A percentile compares a stretch with the other conserved stretches of the same genome.
Evolutionary conservation across 2,113 vertebrate genomes (phyloP).

Genomic region (Gymnorhina tibicen): DNA sequence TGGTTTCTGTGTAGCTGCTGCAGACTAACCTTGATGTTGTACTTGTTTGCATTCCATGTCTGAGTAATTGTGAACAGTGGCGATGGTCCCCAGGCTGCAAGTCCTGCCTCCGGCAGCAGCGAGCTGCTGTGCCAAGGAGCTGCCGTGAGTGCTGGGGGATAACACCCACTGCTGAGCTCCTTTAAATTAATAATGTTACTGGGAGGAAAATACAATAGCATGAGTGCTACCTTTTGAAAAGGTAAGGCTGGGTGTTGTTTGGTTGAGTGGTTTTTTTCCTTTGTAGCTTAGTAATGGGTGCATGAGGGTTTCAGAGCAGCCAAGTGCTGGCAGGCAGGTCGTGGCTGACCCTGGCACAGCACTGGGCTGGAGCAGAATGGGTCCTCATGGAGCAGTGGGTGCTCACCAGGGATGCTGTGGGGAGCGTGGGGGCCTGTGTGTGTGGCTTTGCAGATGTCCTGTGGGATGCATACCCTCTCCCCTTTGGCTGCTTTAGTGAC

Average conservation of each 20-base stretch:
- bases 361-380: neutral
- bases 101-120: neutral
- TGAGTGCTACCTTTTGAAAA: neutral
- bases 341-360: neutral
- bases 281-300: neutral
- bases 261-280: too few relatives aligned
- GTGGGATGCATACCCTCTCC: neutral
- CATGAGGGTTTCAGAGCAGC: neutral
- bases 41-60: neutral
- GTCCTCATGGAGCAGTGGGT: rapidly evolving
- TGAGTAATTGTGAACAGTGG: rapidly evolving
- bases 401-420: rapidly evolving
- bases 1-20: neutral
- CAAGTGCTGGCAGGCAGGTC: rapidly evolving
- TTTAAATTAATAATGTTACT: neutral
- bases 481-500: neutral
- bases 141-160: rapidly evolving
- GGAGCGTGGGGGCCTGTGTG: neutral
- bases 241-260: neutral
- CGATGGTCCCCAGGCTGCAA: neutral
- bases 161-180: neutral
- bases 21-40: neutral
- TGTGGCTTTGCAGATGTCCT: neutral
- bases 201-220: neutral
- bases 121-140: neutral